Percentiles rank a stretch among this genome's conserved stretches.
These are phyloP conservation scores for Incurvaria masculella DNA, from an alignment of 2,888 invertebrate species.

Conservation along the genomic window DNA sequence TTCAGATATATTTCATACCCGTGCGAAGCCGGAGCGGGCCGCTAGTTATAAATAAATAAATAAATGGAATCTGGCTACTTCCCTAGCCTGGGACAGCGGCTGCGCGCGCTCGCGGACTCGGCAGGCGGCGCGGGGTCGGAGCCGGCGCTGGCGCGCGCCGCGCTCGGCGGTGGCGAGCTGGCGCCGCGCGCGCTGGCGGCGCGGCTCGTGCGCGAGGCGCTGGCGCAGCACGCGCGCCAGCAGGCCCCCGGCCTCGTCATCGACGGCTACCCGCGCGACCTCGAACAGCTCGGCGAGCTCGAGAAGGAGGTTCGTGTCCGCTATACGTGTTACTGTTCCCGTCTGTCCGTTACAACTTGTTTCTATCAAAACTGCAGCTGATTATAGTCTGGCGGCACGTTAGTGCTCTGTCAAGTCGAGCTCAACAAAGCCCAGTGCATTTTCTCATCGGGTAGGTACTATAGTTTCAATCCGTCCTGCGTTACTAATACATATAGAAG, in stretches of 20 bases:
- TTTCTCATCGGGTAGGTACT: too few species aligned
- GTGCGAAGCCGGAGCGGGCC: too few species aligned
- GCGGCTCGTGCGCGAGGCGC: constrained; percentile 68
- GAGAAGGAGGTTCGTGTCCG: constrained; percentile 82
- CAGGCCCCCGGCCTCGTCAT: constrained; percentile 76
- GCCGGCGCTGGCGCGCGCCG: constrained; percentile 63
- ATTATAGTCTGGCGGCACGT: too few species aligned
- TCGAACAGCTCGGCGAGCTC: constrained; percentile 84
- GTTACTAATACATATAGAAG: too few species aligned
- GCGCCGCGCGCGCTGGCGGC: constrained; percentile 75
- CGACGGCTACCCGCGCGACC: constrained; percentile 92
- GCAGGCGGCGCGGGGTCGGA: constrained; percentile 62
- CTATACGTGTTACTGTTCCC: too few species aligned
- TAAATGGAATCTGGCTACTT: constrained; percentile 1
- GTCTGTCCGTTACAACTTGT: too few species aligned
- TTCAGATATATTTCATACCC: too few species aligned
- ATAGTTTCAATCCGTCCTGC: too few species aligned
- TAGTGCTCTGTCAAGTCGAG: too few species aligned
- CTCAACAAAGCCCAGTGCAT: too few species aligned
- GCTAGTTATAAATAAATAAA: too few species aligned
- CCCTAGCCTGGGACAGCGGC: constrained; percentile 75
- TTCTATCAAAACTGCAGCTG: too few species aligned
- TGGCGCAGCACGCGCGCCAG: constrained; percentile 51
- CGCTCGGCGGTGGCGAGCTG: constrained; percentile 77
- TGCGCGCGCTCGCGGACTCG: constrained; percentile 69